Percentiles rank a stretch among this genome's conserved stretches.
Conservation (phyloP, 2,888 invertebrate genomes). For the Reticulitermes lucifugus region DNA sequence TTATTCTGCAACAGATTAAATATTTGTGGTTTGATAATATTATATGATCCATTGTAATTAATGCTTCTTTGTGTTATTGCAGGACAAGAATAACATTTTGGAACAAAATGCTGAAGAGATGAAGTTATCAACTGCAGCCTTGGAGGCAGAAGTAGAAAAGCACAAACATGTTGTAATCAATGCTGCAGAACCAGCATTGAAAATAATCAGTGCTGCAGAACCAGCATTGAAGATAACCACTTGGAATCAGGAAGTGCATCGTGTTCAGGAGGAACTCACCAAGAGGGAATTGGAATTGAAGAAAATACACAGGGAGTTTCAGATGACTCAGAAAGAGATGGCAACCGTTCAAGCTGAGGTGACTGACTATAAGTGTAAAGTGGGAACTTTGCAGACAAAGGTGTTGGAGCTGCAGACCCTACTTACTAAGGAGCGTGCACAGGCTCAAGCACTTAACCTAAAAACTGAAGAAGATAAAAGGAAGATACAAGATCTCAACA, state of each 20-base stretch:
- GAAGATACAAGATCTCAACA: slow-evolving; percentile 78
- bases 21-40: not conserved
- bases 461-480: slow-evolving; percentile 66
- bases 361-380: slow-evolving; percentile 49
- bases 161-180: not conserved
- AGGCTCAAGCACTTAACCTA: slow-evolving; percentile 61
- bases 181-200: not conserved
- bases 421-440: slow-evolving; percentile 62
- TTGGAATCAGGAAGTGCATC: not conserved
- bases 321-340: not conserved
- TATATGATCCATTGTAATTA: not conserved
- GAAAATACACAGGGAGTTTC: slow-evolving; percentile 10
- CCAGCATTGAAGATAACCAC: not conserved
- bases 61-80: not conserved
- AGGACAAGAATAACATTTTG: slow-evolving; percentile 4
- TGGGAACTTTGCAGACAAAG: slow-evolving; percentile 51
- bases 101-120: slow-evolving; percentile 24
- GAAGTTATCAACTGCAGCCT: not conserved
- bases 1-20: no score
- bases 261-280: not conserved
- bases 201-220: not conserved
- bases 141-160: slow-evolving; percentile 34
- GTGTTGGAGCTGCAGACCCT: slow-evolving; percentile 54
- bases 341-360: not conserved
- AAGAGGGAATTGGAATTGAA: not conserved